phyloP scores from a whole-genome alignment of 2,888 invertebrate genomes.

The Steinernema scapterisci region DNA sequence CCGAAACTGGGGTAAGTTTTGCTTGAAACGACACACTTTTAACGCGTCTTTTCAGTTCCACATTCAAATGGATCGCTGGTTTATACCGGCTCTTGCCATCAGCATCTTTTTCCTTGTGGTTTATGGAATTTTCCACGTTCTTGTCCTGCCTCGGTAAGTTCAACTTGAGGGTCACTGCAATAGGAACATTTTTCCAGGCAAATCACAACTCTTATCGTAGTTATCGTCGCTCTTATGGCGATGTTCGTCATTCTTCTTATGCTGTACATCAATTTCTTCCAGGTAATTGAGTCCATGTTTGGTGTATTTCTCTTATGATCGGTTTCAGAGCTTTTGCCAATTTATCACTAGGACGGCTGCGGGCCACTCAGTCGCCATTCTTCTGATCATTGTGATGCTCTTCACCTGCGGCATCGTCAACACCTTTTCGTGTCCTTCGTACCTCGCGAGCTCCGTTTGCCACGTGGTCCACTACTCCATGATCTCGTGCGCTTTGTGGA shows the following conservation, averaged over 20 bases:
- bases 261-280: conserved; percentile 64
- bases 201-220: conserved; percentile 55
- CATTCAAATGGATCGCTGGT: conserved; percentile 65
- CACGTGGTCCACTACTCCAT: conserved; percentile 58
- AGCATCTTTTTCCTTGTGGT: conserved; percentile 64
- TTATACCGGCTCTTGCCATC: conserved; percentile 64
- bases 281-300: too few relatives aligned
- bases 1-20: conserved; percentile 48
- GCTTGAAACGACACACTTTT: not conserved
- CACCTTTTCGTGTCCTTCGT: conserved; percentile 57
- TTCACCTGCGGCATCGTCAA: conserved; percentile 66
- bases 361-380: conserved; percentile 63
- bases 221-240: conserved; percentile 55
- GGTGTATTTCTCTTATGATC: too few relatives aligned
- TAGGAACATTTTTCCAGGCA: conserved; percentile 43
- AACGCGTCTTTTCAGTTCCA: conserved; percentile 48
- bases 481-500: conserved; percentile 63
- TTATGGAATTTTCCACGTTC: conserved; percentile 55
- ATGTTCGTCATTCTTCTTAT: conserved; percentile 63
- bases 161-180: not conserved
- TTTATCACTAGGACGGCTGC: conserved; percentile 63
- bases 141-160: conserved; percentile 45
- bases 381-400: conserved; percentile 59
- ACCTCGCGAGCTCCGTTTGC: conserved; percentile 41
- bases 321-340: conserved; percentile 62